These are phyloP conservation scores for Drosophila quadrilineata DNA, from an alignment of 1,140 invertebrate genomes.

Conservation along the genomic window DNA sequence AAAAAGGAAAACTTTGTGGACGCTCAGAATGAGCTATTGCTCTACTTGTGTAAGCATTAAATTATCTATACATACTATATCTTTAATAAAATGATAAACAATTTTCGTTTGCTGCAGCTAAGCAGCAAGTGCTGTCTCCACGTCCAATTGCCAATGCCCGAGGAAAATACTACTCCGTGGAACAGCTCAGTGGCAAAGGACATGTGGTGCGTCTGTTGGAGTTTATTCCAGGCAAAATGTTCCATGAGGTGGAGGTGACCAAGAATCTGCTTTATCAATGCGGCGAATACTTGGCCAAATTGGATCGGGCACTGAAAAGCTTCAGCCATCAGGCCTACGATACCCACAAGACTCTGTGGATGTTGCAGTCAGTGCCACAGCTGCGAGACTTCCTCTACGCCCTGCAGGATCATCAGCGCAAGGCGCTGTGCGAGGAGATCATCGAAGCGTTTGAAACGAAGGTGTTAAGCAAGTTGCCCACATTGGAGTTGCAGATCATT, in stretches of 20 bases:
- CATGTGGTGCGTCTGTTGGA: conserved; percentile 88
- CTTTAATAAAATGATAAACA: background rate
- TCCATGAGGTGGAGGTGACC: conserved; percentile 84
- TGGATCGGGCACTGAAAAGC: conserved; percentile 85
- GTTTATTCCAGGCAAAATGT: conserved; percentile 87
- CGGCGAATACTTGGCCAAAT: conserved; percentile 86
- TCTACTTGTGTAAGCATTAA: conserved; percentile 84
- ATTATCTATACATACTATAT: background rate
- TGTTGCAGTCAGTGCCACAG: conserved; percentile 85
- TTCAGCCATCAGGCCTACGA: conserved; percentile 88
- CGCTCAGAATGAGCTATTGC: conserved; percentile 87
- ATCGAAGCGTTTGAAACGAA: conserved; percentile 86
- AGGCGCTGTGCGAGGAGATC: conserved; percentile 84
- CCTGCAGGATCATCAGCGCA: conserved; percentile 84
- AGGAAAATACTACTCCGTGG: conserved; percentile 85
- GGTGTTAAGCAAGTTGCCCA: conserved; percentile 83
- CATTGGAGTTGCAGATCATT: conserved; percentile 88
- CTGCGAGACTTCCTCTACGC: conserved; percentile 87
- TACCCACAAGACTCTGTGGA: conserved; percentile 87
- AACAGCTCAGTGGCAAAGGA: conserved; percentile 82
- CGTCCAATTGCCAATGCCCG: conserved; percentile 86
- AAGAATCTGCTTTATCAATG: conserved; percentile 86
- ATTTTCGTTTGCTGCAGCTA: conserved; percentile 72
- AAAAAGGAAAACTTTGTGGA: conserved; percentile 85
- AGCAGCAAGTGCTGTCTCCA: conserved; percentile 85